Evolutionary conservation across 2,797 vertebrate species (phyloP), one percentile per base, ranked within the genome.

Genomic region (Lepilemur ruficaudatus): DNA sequence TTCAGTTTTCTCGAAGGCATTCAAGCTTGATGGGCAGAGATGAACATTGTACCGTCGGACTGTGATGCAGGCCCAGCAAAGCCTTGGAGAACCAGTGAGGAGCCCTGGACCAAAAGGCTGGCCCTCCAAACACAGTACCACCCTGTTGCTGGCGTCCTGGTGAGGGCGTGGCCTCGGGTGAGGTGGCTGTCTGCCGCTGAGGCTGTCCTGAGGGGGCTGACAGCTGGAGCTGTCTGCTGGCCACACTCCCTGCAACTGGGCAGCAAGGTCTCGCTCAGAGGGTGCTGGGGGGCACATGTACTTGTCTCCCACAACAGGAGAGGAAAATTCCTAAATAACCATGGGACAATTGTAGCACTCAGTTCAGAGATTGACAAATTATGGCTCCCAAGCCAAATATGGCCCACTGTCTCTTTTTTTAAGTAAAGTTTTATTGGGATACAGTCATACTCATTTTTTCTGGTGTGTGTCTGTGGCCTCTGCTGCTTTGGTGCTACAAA

Each of bases 371-470:
- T 4, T 72, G 75, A 32, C 80, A 76, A 85, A 72, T 9, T 30
- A 43, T 41, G 63, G 38, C 50, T 89, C 46, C 8, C n/a, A 72
- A 82, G 69, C 48, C 85, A 35, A 82, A 67, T 73, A 4, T n/a
- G 25, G 43, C 65, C 67, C 7, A 5, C 30, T 43, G 50, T 72
- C 88, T 89, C 11, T 75, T 96, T 93, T 78, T 52, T 41, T 59
- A 86, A 94, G 72, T 13, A 25, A 89, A 79, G 57, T 57, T 94
- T 95, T 94, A 92, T 50, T 90, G 70, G 76, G 43, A 94, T 61
- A n/a, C 22, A 32, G 65, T 75, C 46, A 72, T 10, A 0, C n/a
- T 82, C 80, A 6, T 76, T 91, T 63, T 83, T 82, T 95, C n/a
- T 61, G 41, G 70, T 83, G n/a, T 52, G 4, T 8, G 69, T 52